Conservation (phyloP, 2,888 invertebrate genomes). For the Melieria picta region DNA sequence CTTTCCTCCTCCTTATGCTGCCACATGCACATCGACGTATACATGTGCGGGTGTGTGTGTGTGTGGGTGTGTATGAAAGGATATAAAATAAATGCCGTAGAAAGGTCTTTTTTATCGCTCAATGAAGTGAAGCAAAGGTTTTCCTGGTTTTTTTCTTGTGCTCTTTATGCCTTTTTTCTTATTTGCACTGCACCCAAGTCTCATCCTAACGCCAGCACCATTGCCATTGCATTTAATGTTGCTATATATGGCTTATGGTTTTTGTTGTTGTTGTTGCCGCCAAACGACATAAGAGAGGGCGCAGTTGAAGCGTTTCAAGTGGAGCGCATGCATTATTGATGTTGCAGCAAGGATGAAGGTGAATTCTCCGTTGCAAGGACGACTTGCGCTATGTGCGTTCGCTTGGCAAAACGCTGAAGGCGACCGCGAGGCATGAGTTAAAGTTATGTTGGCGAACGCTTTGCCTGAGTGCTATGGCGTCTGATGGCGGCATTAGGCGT, state of each 20-base stretch:
- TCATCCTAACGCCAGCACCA: slow-evolving; percentile 27
- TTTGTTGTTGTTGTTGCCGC: not conserved
- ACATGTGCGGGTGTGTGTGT: not conserved
- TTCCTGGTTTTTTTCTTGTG: slow-evolving; percentile 19
- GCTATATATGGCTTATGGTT: not conserved
- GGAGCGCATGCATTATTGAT: slow-evolving; percentile 42
- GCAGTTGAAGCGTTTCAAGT: slow-evolving; percentile 26
- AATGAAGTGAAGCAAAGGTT: slow-evolving; percentile 33
- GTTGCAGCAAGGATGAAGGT: slow-evolving; percentile 38
- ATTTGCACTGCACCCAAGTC: slow-evolving; percentile 15
- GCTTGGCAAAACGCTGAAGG: too few relatives aligned
- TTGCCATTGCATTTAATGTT: slow-evolving; percentile 25
- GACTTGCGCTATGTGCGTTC: not conserved
- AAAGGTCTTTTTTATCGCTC: slow-evolving; percentile 27
- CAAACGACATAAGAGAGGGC: not conserved
- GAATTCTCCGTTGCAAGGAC: slow-evolving; percentile 29
- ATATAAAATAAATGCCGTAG: not conserved
- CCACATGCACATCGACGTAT: not conserved
- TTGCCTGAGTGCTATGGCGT: slow-evolving; percentile 57
- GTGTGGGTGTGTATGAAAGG: not conserved
- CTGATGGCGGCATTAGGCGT: slow-evolving; percentile 45
- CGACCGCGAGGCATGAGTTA: too few relatives aligned
- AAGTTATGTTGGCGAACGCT: slow-evolving; percentile 13
- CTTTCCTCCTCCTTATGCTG: not conserved
- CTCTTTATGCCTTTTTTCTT: not conserved